phyloP scores from a whole-genome alignment of 2,797 vertebrate species.

The Okamejei kenojei region DNA sequence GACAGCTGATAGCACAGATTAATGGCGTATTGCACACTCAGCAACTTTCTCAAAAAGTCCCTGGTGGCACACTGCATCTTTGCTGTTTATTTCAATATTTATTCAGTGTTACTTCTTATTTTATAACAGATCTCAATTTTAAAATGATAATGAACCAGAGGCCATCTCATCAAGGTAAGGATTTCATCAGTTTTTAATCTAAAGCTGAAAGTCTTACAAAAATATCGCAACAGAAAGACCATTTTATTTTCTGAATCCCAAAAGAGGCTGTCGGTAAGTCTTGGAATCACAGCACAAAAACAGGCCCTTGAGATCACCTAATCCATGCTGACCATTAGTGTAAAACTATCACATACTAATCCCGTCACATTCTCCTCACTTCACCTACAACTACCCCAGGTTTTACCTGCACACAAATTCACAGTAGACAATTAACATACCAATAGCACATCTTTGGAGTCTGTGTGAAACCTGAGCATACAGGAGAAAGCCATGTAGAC shows the following conservation, averaged over 20 bases:
- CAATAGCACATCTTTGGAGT: too few relatives aligned
- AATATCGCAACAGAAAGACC: background rate
- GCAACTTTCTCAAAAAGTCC: background rate
- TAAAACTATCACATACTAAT: too few relatives aligned
- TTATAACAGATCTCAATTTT: conserved; percentile 67
- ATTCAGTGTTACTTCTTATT: conserved; percentile 30
- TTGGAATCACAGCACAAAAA: too few relatives aligned
- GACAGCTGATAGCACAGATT: background rate
- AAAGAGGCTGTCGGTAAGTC: background rate
- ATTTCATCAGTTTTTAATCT: conserved; percentile 41
- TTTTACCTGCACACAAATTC: too few relatives aligned
- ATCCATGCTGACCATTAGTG: too few relatives aligned
- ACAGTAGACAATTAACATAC: too few relatives aligned
- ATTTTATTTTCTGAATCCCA: background rate
- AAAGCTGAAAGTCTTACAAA: background rate
- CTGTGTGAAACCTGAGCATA: too few relatives aligned
- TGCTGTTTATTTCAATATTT: background rate
- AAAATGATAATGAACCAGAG: conserved; percentile 68
- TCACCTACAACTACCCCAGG: too few relatives aligned
- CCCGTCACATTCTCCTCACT: too few relatives aligned
- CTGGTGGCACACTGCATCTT: background rate
- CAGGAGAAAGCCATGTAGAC: too few relatives aligned
- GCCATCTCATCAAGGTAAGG: conserved; percentile 53
- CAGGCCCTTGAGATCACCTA: too few relatives aligned
- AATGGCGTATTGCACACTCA: background rate